Conservation (phyloP, 1,140 invertebrate genomes). For the Ceratosolen solmsi region DNA sequence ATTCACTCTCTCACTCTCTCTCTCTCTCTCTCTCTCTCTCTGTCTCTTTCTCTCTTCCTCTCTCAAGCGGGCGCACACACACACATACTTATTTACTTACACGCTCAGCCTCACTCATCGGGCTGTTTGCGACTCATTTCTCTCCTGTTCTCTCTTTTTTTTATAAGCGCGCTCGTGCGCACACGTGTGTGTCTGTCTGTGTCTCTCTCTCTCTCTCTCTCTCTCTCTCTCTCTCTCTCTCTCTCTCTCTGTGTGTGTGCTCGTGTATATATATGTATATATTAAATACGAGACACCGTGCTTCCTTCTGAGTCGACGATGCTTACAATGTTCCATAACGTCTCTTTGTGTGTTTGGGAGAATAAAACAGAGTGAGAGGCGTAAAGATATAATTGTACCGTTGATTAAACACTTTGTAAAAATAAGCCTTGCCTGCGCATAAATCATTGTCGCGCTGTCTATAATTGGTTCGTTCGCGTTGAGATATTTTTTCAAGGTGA, state of each 20-base stretch:
- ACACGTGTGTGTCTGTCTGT: too few relatives aligned
- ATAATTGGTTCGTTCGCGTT: conserved; percentile 44
- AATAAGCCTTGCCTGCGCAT: conserved; percentile 39
- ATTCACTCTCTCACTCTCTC: background rate
- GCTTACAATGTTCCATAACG: conserved; percentile 27
- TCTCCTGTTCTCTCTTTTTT: conserved; percentile 28
- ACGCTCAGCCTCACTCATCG: conserved; percentile 2
- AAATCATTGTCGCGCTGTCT: conserved; percentile 50
- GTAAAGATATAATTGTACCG: conserved; percentile 50
- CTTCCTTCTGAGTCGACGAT: conserved; percentile 22
- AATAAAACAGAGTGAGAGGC: conserved; percentile 15
- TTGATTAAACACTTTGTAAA: conserved; percentile 53
- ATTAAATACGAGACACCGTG: conserved; percentile 25
- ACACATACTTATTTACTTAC: background rate
- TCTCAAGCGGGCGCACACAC: background rate
- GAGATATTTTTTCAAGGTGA: conserved; percentile 25
- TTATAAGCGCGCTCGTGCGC: background rate
- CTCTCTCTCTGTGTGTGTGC: too few relatives aligned
- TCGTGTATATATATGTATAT: background rate
- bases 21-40: conserved; percentile 1
- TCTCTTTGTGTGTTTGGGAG: conserved; percentile 21
- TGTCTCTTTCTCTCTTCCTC: background rate
- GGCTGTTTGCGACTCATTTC: conserved; percentile 11
- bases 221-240: too few relatives aligned
- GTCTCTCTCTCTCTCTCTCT: too few relatives aligned